Evolutionary conservation across 2,888 invertebrate species (phyloP).

Genomic region (Parnassius glacialis): DNA sequence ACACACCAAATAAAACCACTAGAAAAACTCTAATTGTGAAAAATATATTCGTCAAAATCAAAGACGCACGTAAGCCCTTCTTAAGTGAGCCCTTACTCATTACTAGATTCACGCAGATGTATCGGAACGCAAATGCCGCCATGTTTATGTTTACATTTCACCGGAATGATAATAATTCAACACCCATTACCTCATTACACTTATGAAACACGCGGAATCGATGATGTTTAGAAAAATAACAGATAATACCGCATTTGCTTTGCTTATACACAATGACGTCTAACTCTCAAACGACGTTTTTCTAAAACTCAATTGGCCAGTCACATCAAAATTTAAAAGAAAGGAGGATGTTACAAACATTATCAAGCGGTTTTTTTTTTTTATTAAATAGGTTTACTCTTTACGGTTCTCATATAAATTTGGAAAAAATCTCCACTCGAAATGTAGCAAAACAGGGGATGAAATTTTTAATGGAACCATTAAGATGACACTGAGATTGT

Average conservation of each 20-base stretch:
- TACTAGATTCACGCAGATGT: conserved; percentile 24
- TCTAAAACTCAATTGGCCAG: neutral
- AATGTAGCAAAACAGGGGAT: no score
- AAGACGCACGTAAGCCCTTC: neutral
- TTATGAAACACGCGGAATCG: conserved; percentile 13
- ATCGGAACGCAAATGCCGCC: conserved; percentile 14
- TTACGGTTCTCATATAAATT: no score
- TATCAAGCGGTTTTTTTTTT: no score
- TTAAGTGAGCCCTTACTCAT: conserved; percentile 13
- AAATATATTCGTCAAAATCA: neutral
- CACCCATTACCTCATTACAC: conserved; percentile 56
- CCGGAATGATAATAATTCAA: conserved; percentile 38
- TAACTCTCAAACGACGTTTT: conserved; percentile 12
- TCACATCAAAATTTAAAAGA: neutral
- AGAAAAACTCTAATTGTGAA: conserved; percentile 7
- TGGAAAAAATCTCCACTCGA: no score
- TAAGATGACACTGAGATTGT: no score
- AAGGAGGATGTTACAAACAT: no score
- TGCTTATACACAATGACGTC: conserved; percentile 5
- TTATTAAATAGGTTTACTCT: no score
- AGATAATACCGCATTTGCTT: conserved; percentile 9
- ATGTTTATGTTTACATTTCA: conserved; percentile 38
- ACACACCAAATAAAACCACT: conserved; percentile 19
- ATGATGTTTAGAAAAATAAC: conserved; percentile 5
- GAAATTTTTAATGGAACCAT: no score